A percentile compares a stretch with the other conserved stretches of the same genome.
These are phyloP conservation scores for Malacoraja senta DNA, from an alignment of 2,797 vertebrate species.

Conservation along the genomic window DNA sequence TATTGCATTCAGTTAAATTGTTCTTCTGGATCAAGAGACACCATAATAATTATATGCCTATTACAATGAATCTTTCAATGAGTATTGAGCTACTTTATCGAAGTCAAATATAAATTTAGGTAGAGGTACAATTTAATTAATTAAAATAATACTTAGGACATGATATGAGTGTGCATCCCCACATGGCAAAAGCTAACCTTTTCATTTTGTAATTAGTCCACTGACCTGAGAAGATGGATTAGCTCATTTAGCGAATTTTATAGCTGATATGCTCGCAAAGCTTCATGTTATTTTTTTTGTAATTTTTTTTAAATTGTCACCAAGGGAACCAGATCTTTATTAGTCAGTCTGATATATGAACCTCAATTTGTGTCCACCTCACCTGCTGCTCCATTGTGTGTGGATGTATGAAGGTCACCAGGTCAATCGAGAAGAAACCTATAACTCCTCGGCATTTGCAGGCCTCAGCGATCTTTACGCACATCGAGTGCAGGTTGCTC, in stretches of 20 bases:
- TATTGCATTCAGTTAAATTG: constrained; percentile 10
- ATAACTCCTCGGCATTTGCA: constrained; percentile 63
- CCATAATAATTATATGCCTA: constrained; percentile 9
- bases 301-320: constrained; percentile 45
- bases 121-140: constrained; percentile 17
- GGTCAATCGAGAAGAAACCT: constrained; percentile 73
- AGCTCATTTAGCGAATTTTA: constrained; percentile 68
- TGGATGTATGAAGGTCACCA: constrained; percentile 70
- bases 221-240: constrained; percentile 71
- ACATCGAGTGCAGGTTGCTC: constrained; percentile 59
- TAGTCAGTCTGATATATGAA: background rate
- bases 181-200: constrained; percentile 65
- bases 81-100: constrained; percentile 22
- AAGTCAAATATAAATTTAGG: constrained; percentile 10
- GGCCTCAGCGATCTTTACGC: constrained; percentile 62
- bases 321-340: constrained; percentile 29
- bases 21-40: constrained; percentile 17
- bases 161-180: constrained; percentile 41
- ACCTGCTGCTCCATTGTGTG: constrained; percentile 72
- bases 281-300: constrained; percentile 54
- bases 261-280: constrained; percentile 55
- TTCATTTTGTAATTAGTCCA: constrained; percentile 66
- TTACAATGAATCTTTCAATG: constrained; percentile 30
- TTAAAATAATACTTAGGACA: constrained; percentile 35
- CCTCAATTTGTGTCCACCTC: constrained; percentile 44